Percentiles rank a stretch among this genome's conserved stretches.
phyloP scores from a whole-genome alignment of 1,140 invertebrate genomes.

The Capitella teleta region DNA sequence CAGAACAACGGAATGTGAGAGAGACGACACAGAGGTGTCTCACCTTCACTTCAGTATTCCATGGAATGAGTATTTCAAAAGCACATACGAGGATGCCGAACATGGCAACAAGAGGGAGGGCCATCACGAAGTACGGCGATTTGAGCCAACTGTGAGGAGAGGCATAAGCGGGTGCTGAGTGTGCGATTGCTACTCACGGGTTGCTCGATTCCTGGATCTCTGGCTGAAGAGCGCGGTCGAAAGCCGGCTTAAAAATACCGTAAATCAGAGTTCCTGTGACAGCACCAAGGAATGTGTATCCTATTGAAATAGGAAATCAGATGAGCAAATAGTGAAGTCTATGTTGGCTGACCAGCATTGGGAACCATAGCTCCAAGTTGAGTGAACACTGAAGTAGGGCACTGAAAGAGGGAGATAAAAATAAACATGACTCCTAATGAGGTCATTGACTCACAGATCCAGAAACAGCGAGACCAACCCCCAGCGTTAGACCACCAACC shows the following conservation, averaged over 20 bases:
- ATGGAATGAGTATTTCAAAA: constrained; percentile 12
- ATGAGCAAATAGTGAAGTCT: no score
- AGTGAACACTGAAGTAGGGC: constrained; percentile 3
- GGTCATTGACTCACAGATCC: constrained; percentile 21
- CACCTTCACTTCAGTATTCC: constrained; percentile 9
- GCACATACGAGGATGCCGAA: constrained; percentile 11
- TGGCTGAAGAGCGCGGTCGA: constrained; percentile 6
- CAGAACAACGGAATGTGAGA: no score
- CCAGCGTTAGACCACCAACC: constrained; percentile 22
- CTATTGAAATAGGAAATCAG: constrained; percentile 1
- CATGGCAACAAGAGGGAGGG: constrained; percentile 11
- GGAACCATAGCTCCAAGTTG: constrained; percentile 4
- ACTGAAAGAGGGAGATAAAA: no score
- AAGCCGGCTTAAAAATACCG: constrained; percentile 6
- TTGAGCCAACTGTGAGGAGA: constrained; percentile 6
- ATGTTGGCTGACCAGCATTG: constrained; percentile 5
- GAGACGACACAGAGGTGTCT: background rate
- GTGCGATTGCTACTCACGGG: constrained; percentile 2
- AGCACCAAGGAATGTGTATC: constrained; percentile 6
- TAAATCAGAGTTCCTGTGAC: background rate
- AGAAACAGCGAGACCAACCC: constrained; percentile 24
- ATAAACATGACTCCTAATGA: no score
- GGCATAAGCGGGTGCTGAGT: background rate
- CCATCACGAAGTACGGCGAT: constrained; percentile 11
- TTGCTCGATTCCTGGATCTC: constrained; percentile 6